phyloP scores from a whole-genome alignment of 2,113 vertebrate species.

The Gymnocephalus cernua region DNA sequence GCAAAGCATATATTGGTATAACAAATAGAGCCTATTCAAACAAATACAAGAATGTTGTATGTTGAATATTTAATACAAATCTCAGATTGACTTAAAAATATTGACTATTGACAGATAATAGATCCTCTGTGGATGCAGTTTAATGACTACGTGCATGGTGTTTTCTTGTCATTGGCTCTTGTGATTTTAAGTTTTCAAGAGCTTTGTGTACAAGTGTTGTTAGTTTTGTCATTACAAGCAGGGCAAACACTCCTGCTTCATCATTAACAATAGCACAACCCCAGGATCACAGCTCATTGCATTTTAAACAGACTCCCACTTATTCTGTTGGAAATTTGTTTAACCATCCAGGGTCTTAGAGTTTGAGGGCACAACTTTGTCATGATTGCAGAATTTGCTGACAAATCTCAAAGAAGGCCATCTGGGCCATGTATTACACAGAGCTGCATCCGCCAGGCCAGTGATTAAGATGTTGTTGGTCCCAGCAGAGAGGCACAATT shows the following conservation, averaged over 20 bases:
- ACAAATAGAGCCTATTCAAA: not conserved
- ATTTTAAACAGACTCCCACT: constrained; percentile 41
- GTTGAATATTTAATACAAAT: not conserved
- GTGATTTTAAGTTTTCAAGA: constrained; percentile 2
- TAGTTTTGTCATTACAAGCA: constrained; percentile 22
- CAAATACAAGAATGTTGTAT: not conserved
- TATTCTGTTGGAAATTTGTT: constrained; percentile 39
- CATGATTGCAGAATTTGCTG: constrained; percentile 48
- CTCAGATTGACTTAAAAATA: not conserved
- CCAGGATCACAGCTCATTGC: constrained; percentile 32
- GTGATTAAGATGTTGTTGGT: constrained; percentile 65
- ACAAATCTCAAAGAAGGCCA: constrained; percentile 52
- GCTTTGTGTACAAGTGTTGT: not conserved
- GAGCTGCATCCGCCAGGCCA: constrained; percentile 45
- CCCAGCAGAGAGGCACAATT: constrained; percentile 58
- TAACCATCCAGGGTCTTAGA: constrained; percentile 38
- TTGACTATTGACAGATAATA: not conserved
- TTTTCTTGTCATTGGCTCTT: constrained; percentile 12
- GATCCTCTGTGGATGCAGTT: not conserved
- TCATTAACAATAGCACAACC: constrained; percentile 18
- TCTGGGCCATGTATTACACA: constrained; percentile 48
- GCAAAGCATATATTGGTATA: constrained; percentile 3
- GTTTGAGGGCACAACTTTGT: constrained; percentile 51
- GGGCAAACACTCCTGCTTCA: constrained; percentile 2
- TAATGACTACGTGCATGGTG: not conserved